Evolutionary conservation across 1,140 invertebrate species (phyloP), one percentile per base, ranked within the genome.

Genomic region (Drosophila littoralis): DNA sequence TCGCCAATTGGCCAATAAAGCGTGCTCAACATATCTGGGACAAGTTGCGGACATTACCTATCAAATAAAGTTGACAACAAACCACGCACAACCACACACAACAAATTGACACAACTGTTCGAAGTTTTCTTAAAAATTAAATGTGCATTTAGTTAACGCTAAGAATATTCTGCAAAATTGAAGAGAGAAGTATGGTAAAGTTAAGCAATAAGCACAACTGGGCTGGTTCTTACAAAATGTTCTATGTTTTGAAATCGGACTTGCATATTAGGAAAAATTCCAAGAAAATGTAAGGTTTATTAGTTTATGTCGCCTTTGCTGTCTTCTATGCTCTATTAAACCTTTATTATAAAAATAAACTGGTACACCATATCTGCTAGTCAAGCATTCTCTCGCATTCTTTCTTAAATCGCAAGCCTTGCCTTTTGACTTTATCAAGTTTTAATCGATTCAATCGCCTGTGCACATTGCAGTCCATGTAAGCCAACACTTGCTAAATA

Each of bases 391-490:
- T 51, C 13, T 35, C 38, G 38, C 6, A 42, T 45, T 50, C 22
- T 17, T 5, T 42, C 42, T 52, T 54, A 50, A 66, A 36, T 43
- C 32, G n/a, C 33, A 42, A 22, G 43, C 38, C 61, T 48, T 63
- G 43, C 48, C 33, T 69, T 64, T 61, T 71, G 59, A 58, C 73
- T 77, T 52, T 54, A 69, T 65, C 73, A 88, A 88, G 61, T 89
- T 79, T 83, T 89, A 88, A 88, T 88, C 88, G 83, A 89, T 80
- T 88, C 79, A 86, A 86, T 86, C 64, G 79, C 52, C 61, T 71
- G 75, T 79, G 72, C 76, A 88, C 59, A 72, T 75, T 82, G 75
- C 51, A 65, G 57, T 52, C 43, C 43, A 54, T 63, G 63, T 69
- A 67, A 72, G 38, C 65, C 65, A 61, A 38, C 35, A 82, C 40